Evolutionary conservation across 37 sponge, comb jelly and placozoan species (phyloP), one percentile per base, ranked within the genome.

Genomic region (Axinella damicornis): DNA sequence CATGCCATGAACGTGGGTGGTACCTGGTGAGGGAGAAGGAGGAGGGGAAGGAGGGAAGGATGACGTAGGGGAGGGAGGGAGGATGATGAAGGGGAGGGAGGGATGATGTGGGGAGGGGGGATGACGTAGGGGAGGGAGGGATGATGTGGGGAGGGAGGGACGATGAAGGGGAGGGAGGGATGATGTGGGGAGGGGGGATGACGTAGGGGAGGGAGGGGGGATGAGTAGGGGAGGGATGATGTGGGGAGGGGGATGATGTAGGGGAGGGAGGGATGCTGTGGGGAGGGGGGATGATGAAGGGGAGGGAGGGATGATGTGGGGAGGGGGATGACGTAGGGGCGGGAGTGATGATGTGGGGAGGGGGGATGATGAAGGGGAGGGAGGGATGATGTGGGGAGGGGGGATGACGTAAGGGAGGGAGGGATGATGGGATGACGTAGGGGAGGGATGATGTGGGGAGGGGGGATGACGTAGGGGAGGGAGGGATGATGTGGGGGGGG

Each of bases 61-160:
- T 30, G 38, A 33, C 27, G 69, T 9, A 33, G 31, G 69, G 38
- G 69, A 35, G 69, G 38, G 69, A 35, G 69, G 69, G 38, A 35
- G 69, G 69, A 16, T n/a, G n/a, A n/a, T n/a, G n/a, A n/a, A n/a
- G 9, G 69, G 69, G 69, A 69, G 69, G 69, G 69, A 69, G 38
- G 37, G 38, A 69, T n/a, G n/a, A n/a, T n/a, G n/a, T n/a, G n/a
- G n/a, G n/a, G n/a, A n/a, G n/a, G n/a, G n/a, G n/a, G n/a, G n/a
- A n/a, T n/a, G n/a, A n/a, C n/a, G n/a, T n/a, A n/a, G 37, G 69
- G 69, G 11, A 33, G 69, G 69, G 9, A 16, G 69, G 69, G 31
- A 33, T 30, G 37, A 35, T 30, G 38, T 9, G 9, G 37, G 69
- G 69, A 35, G 69, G 69, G 69, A 35, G 69, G 69, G 69, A 69